Percentiles rank a stretch among this genome's conserved stretches.
Evolutionary conservation across 2,113 vertebrate species (phyloP).

Genomic region (Xenopus borealis): DNA sequence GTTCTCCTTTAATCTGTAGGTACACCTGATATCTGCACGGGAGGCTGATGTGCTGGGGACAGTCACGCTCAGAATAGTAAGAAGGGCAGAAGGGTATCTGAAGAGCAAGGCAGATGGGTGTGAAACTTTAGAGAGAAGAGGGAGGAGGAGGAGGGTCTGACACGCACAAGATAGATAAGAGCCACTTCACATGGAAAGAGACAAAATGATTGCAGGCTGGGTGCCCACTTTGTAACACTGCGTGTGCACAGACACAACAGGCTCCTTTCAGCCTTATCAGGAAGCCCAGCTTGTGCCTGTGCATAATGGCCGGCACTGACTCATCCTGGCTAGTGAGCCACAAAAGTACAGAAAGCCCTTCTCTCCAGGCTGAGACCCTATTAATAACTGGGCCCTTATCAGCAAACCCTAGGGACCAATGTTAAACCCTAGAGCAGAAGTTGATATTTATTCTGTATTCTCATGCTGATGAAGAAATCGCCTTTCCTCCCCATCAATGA

Average conservation of each 20-base stretch:
- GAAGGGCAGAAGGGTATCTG: background rate
- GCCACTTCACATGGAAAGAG: conserved; percentile 36
- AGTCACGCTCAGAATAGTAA: conserved; percentile 4
- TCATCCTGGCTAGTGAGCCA: background rate
- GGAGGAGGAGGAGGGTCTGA: conserved; percentile 1
- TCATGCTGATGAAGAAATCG: no score
- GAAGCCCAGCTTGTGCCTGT: conserved; percentile 11
- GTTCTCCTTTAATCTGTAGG: background rate
- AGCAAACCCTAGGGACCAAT: no score
- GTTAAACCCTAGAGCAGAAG: no score
- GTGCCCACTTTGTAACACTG: conserved; percentile 21
- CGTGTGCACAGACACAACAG: background rate
- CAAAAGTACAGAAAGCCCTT: background rate
- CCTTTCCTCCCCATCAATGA: no score
- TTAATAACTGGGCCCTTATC: no score
- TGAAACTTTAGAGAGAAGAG: no score
- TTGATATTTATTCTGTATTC: background rate
- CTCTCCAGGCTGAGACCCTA: no score
- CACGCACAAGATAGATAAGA: conserved; percentile 9
- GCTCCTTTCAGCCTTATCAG: conserved; percentile 25
- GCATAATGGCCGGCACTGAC: background rate
- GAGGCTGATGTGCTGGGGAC: background rate
- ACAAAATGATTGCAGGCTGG: conserved; percentile 33
- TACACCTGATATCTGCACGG: background rate
- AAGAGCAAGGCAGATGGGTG: background rate